phyloP scores from a whole-genome alignment of 2,888 invertebrate species.

The Ectemnius lituratus region DNA sequence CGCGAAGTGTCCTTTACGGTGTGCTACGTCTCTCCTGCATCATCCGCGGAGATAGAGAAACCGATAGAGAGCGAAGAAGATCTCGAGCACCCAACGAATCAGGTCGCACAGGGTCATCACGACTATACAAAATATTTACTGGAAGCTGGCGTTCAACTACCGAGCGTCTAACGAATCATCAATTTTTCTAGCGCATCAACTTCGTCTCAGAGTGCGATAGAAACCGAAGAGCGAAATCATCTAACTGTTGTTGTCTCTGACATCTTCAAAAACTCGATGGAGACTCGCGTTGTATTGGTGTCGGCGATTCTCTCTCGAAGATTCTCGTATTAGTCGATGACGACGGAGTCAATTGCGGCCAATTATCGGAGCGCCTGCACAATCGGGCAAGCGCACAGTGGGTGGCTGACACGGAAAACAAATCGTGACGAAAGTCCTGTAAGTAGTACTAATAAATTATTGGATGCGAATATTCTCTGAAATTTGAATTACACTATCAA shows the following conservation, averaged over 20 bases:
- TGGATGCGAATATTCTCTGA: constrained; percentile 17
- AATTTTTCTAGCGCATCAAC: neutral
- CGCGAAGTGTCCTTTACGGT: neutral
- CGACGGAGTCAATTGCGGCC: constrained; percentile 69
- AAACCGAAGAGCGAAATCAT: neutral
- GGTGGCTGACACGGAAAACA: constrained; percentile 59
- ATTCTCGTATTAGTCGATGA: constrained; percentile 53
- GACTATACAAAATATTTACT: constrained; percentile 57
- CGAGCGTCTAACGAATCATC: neutral
- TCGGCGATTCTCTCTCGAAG: constrained; percentile 26
- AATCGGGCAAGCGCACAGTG: constrained; percentile 65
- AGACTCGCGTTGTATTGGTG: constrained; percentile 27
- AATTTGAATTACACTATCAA: neutral
- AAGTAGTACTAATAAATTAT: constrained; percentile 27
- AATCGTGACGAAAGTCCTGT: constrained; percentile 34
- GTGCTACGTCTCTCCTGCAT: neutral
- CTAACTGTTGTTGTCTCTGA: constrained; percentile 10
- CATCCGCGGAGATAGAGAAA: constrained; percentile 12
- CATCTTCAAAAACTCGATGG: constrained; percentile 12
- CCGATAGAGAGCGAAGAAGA: constrained; percentile 15
- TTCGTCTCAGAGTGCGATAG: neutral
- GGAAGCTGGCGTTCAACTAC: neutral
- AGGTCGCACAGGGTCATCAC: constrained; percentile 49
- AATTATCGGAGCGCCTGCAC: constrained; percentile 66
- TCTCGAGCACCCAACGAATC: constrained; percentile 29